A percentile compares a stretch with the other conserved stretches of the same genome.
Conservation (phyloP, 2,113 vertebrate species). For the Mugil cephalus region DNA sequence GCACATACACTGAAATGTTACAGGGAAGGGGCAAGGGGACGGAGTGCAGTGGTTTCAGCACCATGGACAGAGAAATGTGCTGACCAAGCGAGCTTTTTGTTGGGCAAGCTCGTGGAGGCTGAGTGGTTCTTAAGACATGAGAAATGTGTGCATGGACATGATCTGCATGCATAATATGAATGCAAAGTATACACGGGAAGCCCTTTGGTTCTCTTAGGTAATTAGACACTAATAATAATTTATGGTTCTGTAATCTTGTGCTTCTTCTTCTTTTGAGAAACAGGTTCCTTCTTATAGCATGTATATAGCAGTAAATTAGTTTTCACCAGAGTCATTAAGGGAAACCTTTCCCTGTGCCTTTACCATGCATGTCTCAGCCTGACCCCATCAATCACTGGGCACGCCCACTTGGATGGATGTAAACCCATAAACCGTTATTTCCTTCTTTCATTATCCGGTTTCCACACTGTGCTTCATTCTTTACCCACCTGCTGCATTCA, state of each 20-base stretch:
- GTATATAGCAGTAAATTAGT: conserved; percentile 52
- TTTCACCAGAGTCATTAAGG: conserved; percentile 42
- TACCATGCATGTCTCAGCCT: background rate
- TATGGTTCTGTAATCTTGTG: no score
- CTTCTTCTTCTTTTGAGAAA: no score
- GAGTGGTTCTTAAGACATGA: conserved; percentile 11
- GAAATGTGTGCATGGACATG: conserved; percentile 13
- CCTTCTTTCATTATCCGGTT: conserved; percentile 3
- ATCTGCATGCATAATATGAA: conserved; percentile 15
- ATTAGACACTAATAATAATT: background rate
- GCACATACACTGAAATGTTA: background rate
- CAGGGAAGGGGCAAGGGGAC: background rate
- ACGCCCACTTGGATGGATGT: conserved; percentile 20
- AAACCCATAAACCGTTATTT: background rate
- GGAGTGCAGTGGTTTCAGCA: conserved; percentile 40
- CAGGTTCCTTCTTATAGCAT: conserved; percentile 5
- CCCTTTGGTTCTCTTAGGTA: background rate
- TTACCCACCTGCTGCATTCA: conserved; percentile 17
- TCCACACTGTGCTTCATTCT: conserved; percentile 14
- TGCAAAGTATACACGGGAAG: background rate
- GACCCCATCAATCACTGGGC: conserved; percentile 33
- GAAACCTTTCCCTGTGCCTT: conserved; percentile 13
- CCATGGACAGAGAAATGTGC: conserved; percentile 58
- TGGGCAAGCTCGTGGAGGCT: background rate
- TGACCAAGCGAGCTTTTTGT: conserved; percentile 31